phyloP scores from a whole-genome alignment of 1,140 invertebrate genomes.

The Lordiphosa mommai region DNA sequence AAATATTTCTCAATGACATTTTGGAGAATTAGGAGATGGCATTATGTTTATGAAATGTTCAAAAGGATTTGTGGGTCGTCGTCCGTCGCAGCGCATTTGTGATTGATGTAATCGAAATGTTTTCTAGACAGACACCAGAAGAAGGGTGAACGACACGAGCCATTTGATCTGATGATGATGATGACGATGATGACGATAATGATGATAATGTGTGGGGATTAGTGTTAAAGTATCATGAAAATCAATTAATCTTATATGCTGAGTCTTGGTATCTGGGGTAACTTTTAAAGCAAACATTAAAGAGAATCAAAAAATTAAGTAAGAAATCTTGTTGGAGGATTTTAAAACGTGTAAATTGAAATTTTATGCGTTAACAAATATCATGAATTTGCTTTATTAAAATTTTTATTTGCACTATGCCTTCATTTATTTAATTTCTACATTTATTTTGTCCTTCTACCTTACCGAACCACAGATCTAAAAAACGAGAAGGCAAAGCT shows the following conservation, averaged over 20 bases:
- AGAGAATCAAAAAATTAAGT: background rate
- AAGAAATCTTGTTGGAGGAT: background rate
- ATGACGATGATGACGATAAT: constrained; percentile 22
- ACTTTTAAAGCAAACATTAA: no score
- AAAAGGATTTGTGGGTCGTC: constrained; percentile 54
- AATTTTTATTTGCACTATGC: no score
- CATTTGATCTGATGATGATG: constrained; percentile 39
- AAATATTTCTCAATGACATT: constrained; percentile 55
- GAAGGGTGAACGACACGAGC: constrained; percentile 55
- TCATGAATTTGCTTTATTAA: no score
- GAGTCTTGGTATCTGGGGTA: background rate
- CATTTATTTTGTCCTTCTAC: no score
- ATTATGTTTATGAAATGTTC: constrained; percentile 65
- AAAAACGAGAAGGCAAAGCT: no score
- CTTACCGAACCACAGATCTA: no score
- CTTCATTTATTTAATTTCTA: no score
- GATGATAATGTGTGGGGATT: constrained; percentile 17
- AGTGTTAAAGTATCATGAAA: constrained; percentile 25
- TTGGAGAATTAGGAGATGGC: constrained; percentile 45
- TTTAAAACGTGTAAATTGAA: no score
- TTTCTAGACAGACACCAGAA: constrained; percentile 6
- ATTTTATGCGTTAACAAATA: no score
- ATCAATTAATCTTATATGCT: constrained; percentile 41
- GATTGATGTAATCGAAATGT: constrained; percentile 63
- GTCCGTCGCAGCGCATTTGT: constrained; percentile 14